These are phyloP conservation scores for Chaetorhynchus papuensis DNA, from an alignment of 2,113 vertebrate species.

Conservation along the genomic window DNA sequence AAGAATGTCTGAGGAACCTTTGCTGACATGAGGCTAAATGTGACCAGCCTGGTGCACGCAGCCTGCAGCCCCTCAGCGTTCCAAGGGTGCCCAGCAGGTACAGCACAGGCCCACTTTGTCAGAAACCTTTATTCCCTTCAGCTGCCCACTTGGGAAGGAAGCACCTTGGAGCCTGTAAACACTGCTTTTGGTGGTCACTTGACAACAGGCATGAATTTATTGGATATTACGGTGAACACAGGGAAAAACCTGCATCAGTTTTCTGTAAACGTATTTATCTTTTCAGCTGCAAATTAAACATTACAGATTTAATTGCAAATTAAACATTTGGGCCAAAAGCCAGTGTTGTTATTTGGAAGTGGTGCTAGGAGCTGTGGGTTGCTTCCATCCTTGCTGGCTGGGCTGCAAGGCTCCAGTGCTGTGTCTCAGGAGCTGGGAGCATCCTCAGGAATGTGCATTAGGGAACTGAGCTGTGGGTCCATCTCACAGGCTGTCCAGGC, in stretches of 20 bases:
- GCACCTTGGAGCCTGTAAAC: background rate
- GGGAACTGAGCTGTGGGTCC: background rate
- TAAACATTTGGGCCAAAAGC: background rate
- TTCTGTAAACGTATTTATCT: constrained; percentile 3
- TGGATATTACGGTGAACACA: background rate
- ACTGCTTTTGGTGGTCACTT: background rate
- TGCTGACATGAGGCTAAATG: background rate
- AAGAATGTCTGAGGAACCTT: background rate
- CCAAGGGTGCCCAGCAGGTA: accelerated
- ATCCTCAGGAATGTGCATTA: background rate
- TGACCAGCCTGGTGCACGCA: background rate
- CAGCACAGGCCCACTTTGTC: background rate
- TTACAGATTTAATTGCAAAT: background rate
- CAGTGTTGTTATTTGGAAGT: background rate
- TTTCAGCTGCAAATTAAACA: constrained; percentile 4
- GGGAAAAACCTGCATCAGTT: background rate
- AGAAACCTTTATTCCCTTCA: background rate
- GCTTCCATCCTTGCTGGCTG: background rate
- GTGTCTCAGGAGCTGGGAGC: background rate
- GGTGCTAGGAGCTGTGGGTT: background rate
- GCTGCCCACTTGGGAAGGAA: background rate
- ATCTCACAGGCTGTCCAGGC: background rate
- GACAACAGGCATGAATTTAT: background rate
- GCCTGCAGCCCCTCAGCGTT: accelerated
- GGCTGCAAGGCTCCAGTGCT: background rate